Evolutionary conservation across 1,140 invertebrate genomes (phyloP), one percentile per base, ranked within the genome.

Genomic region (Mizuhopecten yessoensis): DNA sequence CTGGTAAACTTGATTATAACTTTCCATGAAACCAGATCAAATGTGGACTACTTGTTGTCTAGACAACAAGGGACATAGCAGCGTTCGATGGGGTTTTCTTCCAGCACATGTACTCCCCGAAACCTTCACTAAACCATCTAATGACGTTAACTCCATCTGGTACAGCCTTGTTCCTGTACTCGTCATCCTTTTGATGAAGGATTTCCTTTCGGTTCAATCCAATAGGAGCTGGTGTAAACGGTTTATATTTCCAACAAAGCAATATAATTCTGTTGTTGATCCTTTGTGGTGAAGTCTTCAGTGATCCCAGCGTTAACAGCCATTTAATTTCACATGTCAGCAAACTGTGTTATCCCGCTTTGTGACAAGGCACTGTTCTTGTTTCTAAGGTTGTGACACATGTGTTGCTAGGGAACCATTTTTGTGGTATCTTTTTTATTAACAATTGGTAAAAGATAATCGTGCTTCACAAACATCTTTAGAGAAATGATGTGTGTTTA

Each of bases 311-410:
- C n/a, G n/a, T 75, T 75, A 29, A 75, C n/a, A 20, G 57, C n/a
- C n/a, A 29, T 75, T 49, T 75, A 9, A 5, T 75, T 75, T 75
- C 57, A 75, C 57, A 29, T 5, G n/a, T 75, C 0, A 2, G n/a
- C 57, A 75, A n/a, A n/a, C 23, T 29, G n/a, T 75, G n/a, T 75
- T 0, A 75, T n/a, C 23, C 23, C 29, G 57, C 57, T 75, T 29
- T 75, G 23, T 75, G 29, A 29, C 23, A 75, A 75, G 57, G 57
- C 57, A 75, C 57, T 75, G 57, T 75, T 75, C 57, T 75, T 75
- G n/a, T 29, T 45, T 75, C 57, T 75, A 75, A 75, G n/a, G 57
- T 75, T 29, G 57, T 29, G 57, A 75, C 57, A 75, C 57, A 75
- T 75, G 57, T 17, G 57, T 75, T 29, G n/a, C 15, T 45, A 45